Percentiles rank a stretch among this genome's conserved stretches.
Conservation (phyloP, 1,140 invertebrate species). For the Penaeus vannamei region DNA sequence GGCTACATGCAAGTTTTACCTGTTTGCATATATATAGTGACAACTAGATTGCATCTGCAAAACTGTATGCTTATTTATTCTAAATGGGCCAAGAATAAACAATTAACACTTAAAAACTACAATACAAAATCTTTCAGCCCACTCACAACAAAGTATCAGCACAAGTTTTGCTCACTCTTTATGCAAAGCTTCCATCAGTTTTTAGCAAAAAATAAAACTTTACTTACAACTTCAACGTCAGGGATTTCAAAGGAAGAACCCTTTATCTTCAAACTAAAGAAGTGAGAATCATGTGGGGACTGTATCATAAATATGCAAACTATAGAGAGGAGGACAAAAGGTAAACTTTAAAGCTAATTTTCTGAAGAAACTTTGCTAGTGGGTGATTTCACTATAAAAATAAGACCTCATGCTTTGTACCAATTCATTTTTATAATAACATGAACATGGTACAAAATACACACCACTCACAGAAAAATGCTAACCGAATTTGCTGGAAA, state of each 20-base stretch:
- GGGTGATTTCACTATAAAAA: slow-evolving; percentile 46
- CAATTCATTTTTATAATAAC: slow-evolving; percentile 32
- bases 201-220: no score
- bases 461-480: slow-evolving; percentile 42
- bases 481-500: no score
- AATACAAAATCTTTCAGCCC: no score
- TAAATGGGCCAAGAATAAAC: not conserved
- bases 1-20: slow-evolving; percentile 53
- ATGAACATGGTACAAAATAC: slow-evolving; percentile 44
- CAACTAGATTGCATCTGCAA: slow-evolving; percentile 63
- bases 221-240: no score
- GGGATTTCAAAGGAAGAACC: no score
- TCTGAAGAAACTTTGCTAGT: slow-evolving; percentile 53
- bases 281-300: no score
- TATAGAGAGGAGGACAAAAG: not conserved
- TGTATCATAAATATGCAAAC: no score
- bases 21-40: slow-evolving; percentile 60
- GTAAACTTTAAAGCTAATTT: not conserved
- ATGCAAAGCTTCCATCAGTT: slow-evolving; percentile 42
- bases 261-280: no score
- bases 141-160: not conserved
- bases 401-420: slow-evolving; percentile 45
- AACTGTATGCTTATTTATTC: slow-evolving; percentile 21
- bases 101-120: no score
- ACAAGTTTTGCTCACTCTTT: slow-evolving; percentile 42